phyloP scores from a whole-genome alignment of 2,888 invertebrate genomes.

The Bombylius major region DNA sequence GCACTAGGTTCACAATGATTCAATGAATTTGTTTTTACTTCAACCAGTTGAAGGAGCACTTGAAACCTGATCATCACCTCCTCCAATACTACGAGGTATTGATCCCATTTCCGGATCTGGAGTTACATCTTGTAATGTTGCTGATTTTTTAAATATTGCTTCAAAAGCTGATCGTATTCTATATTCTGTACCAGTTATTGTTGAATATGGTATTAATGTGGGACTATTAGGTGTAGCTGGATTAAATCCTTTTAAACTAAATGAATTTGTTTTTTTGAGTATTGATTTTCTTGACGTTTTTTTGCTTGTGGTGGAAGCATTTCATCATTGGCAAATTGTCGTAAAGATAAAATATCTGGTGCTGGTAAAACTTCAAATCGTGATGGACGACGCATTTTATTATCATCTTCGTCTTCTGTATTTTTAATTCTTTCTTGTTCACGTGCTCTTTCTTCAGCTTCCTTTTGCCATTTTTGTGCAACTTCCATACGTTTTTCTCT shows the following conservation, averaged over 20 bases:
- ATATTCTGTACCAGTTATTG: constrained; percentile 77
- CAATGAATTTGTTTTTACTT: too few species aligned
- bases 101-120: constrained; percentile 49
- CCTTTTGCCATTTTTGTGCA: constrained; percentile 63
- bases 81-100: constrained; percentile 31
- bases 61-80: constrained; percentile 38
- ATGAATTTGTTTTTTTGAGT: constrained; percentile 85
- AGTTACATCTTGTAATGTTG: constrained; percentile 72
- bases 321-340: constrained; percentile 36
- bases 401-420: constrained; percentile 43
- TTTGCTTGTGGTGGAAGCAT: constrained; percentile 32
- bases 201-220: constrained; percentile 55
- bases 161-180: constrained; percentile 82
- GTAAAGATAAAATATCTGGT: constrained; percentile 60
- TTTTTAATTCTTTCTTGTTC: constrained; percentile 39
- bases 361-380: constrained; percentile 64
- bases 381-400: constrained; percentile 52
- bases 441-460: constrained; percentile 46
- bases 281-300: constrained; percentile 58
- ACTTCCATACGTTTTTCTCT: constrained; percentile 60
- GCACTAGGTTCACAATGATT: too few species aligned
- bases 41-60: too few species aligned
- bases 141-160: constrained; percentile 78
- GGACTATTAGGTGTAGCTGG: constrained; percentile 47
- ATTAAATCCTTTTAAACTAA: constrained; percentile 55